Percentiles rank a stretch among this genome's conserved stretches.
Conservation (phyloP, 1,140 invertebrate genomes). For the Drosophila carrolli region DNA sequence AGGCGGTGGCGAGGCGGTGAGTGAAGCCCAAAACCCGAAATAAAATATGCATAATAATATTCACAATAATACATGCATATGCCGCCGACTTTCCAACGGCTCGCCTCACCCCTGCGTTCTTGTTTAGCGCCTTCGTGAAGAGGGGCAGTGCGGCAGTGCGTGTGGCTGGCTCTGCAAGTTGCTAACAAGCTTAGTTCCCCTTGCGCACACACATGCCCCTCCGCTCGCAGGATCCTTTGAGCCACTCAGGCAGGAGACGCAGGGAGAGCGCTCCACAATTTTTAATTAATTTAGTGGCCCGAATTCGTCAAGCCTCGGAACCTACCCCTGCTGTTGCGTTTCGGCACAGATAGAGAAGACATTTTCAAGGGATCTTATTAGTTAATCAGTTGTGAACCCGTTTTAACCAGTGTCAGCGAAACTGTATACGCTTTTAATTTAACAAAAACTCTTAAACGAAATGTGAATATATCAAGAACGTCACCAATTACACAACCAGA, state of each 20-base stretch:
- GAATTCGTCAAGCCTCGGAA: slow-evolving; percentile 37
- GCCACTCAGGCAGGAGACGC: not conserved
- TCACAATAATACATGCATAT: slow-evolving; percentile 69
- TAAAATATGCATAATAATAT: slow-evolving; percentile 81
- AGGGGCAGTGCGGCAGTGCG: slow-evolving; percentile 33
- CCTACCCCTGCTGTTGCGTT: not conserved
- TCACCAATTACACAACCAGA: no score
- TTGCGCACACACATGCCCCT: slow-evolving; percentile 26
- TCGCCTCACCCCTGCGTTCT: not conserved
- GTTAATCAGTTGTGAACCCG: not conserved
- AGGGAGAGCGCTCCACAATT: slow-evolving; percentile 22
- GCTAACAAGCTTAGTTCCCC: slow-evolving; percentile 79
- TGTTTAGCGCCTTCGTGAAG: not conserved
- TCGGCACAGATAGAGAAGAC: not conserved
- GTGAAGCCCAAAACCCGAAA: slow-evolving; percentile 43
- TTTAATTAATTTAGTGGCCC: slow-evolving; percentile 73
- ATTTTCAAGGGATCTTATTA: not conserved
- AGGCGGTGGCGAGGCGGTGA: slow-evolving; percentile 6
- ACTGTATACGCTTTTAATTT: no score
- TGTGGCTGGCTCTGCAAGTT: slow-evolving; percentile 66
- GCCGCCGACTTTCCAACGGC: slow-evolving; percentile 39
- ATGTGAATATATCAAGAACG: no score
- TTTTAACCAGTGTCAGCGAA: not conserved
- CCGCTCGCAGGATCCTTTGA: slow-evolving; percentile 12
- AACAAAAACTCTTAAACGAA: no score